Percentiles rank a stretch among this genome's conserved stretches.
Conservation (phyloP, 2,888 invertebrate species). For the Brenthis ino region DNA sequence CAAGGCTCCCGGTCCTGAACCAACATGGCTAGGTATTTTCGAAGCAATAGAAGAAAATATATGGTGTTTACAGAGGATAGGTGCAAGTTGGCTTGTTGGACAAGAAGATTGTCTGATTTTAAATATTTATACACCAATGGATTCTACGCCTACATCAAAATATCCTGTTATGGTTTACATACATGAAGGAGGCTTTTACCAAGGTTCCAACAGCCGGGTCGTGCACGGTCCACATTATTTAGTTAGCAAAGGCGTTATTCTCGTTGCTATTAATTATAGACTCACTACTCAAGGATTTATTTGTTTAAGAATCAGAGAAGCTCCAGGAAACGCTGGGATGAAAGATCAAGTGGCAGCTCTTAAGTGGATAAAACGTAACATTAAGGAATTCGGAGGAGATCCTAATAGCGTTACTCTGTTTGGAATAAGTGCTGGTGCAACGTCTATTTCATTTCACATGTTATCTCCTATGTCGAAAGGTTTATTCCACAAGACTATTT, state of each 20-base stretch:
- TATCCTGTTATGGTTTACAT: slow-evolving; percentile 72
- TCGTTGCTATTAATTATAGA: slow-evolving; percentile 68
- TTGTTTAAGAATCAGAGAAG: slow-evolving; percentile 63
- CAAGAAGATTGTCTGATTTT: slow-evolving; percentile 58
- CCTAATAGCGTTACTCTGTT: slow-evolving; percentile 63
- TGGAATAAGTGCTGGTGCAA: slow-evolving; percentile 69
- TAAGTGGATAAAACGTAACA: slow-evolving; percentile 62
- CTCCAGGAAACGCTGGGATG: slow-evolving; percentile 66
- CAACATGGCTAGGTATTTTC: slow-evolving; percentile 59
- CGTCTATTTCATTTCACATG: slow-evolving; percentile 62
- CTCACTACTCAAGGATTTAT: slow-evolving; percentile 65
- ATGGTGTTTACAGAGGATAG: slow-evolving; percentile 47
- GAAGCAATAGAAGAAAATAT: slow-evolving; percentile 56
- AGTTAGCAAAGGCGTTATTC: slow-evolving; percentile 57
- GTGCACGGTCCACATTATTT: slow-evolving; percentile 65
- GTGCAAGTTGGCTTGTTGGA: slow-evolving; percentile 49
- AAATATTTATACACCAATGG: slow-evolving; percentile 62
- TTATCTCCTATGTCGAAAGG: slow-evolving; percentile 67
- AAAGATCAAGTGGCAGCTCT: slow-evolving; percentile 68
- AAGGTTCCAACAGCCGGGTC: slow-evolving; percentile 54
- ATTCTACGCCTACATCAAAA: slow-evolving; percentile 39
- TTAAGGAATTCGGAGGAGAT: slow-evolving; percentile 62
- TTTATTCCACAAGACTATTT: slow-evolving; percentile 66
- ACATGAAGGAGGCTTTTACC: slow-evolving; percentile 68
- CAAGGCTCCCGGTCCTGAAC: slow-evolving; percentile 66